Base-by-base conservation (phyloP, 2,113 vertebrate species). In the Alethe diademata region DNA sequence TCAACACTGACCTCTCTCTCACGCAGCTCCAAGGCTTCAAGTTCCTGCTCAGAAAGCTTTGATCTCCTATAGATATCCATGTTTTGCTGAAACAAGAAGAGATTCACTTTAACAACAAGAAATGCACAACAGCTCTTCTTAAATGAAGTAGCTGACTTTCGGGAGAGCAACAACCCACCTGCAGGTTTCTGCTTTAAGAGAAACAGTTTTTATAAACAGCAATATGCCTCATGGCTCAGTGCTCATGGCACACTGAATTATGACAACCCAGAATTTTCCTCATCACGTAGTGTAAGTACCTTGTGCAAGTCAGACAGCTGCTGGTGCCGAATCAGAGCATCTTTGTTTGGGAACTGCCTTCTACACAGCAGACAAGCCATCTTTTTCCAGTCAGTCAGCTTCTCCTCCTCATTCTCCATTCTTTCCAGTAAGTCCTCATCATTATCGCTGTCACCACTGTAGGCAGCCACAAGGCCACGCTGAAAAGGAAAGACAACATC, bases 251-350 rank as follows among this genome's bases (percentile, higher is more conserved):
- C 22, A n/a, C 7, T 4, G 2, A 60, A 26, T 42, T 45, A 84
- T 3, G 7, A 58, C 40, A 13, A 29, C 15, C 9, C 28, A 83
- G 54, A 35, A 14, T 28, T 3, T 19, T 28, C n/a, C 66, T 33
- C 12, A 26, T 5, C 66, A 36, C 13, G 1, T 0, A 58, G 33
- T 2, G 6, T 26, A 80, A 61, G 13, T 98, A 99, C 99, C 99
- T 99, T 99, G 97, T 99, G 99, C 25, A 99, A 97, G 87, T 99
- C 99, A 1, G 99, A 99, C 33, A 99, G 98, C 88, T 99, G 99
- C 92, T 99, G 99, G 94, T 99, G 99, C 82, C 99, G 97, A 80
- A 99, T 91, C 33, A 99, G 97, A 65, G 98, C 98, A 23, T 99
- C 99, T 97, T 98, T 99, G 94, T 98, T 99, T 47, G 99, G 99